Evolutionary conservation across 2,888 invertebrate genomes (phyloP).

Genomic region (Callyntrura sp.): DNA sequence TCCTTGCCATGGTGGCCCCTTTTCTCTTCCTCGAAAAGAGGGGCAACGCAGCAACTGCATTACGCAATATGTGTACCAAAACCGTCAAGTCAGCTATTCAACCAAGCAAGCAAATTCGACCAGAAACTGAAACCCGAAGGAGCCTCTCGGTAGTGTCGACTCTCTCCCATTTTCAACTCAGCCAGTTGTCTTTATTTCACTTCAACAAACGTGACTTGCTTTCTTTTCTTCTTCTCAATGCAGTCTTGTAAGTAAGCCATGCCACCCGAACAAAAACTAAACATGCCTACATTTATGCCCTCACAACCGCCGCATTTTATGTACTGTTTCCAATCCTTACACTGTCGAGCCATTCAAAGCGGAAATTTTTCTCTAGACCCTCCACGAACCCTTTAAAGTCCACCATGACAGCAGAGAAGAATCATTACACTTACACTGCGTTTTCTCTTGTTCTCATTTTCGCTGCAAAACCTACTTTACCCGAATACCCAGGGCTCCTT

Average conservation of each 20-base stretch:
- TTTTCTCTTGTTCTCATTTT: too few relatives aligned
- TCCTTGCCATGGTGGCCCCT: conserved; percentile 74
- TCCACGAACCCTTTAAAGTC: too few relatives aligned
- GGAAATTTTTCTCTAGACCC: too few relatives aligned
- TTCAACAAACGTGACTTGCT: conserved; percentile 52
- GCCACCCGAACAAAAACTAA: not conserved
- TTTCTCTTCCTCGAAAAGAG: conserved; percentile 72
- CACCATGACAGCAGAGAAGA: too few relatives aligned
- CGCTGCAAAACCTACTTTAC: too few relatives aligned
- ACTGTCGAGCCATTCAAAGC: conserved; percentile 23
- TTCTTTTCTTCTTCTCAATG: conserved; percentile 51
- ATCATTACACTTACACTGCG: too few relatives aligned
- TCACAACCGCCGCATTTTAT: conserved; percentile 56
- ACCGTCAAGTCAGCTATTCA: conserved; percentile 8
- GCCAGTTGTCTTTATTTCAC: not conserved
- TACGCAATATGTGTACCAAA: conserved; percentile 64
- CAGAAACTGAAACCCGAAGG: not conserved
- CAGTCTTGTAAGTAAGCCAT: not conserved
- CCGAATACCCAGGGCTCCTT: too few relatives aligned
- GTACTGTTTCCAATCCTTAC: too few relatives aligned
- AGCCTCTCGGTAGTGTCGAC: too few relatives aligned
- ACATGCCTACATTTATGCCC: conserved; percentile 7
- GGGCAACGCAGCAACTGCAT: conserved; percentile 75
- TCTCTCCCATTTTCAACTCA: too few relatives aligned
- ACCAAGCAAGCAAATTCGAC: conserved; percentile 5